These are phyloP conservation scores for Dendropsophus ebraccatus DNA, from an alignment of 2,113 vertebrate species.

Conservation along the genomic window DNA sequence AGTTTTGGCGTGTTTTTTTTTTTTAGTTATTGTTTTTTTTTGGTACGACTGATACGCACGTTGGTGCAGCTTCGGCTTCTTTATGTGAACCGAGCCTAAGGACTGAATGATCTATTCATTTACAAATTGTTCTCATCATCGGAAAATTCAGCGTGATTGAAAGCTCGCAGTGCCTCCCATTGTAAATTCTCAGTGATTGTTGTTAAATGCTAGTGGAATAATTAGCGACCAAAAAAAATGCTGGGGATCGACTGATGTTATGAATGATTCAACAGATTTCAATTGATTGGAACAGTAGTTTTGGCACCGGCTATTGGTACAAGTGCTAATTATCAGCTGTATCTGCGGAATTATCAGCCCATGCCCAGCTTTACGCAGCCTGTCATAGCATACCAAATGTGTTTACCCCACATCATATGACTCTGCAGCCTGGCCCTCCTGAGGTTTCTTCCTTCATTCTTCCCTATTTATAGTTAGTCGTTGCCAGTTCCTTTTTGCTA, in stretches of 20 bases:
- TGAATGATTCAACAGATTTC: constrained; percentile 29
- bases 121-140: constrained; percentile 8
- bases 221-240: neutral
- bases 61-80: no score
- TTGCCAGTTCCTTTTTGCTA: neutral
- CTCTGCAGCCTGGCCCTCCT: neutral
- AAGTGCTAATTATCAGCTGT: constrained; percentile 12
- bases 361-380: constrained; percentile 12
- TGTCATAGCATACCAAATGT: constrained; percentile 17
- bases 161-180: neutral
- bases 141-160: neutral
- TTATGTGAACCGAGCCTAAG: neutral
- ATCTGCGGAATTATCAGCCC: neutral
- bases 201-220: neutral
- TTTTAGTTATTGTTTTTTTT: no score
- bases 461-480: neutral
- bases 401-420: constrained; percentile 18
- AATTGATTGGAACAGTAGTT: constrained; percentile 5
- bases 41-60: no score
- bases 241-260: neutral
- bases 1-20: no score
- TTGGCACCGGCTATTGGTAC: constrained; percentile 1
- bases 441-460: neutral
- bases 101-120: neutral
- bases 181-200: neutral